Evolutionary conservation across 2,888 invertebrate species (phyloP).

Genomic region (Drosophila merina): DNA sequence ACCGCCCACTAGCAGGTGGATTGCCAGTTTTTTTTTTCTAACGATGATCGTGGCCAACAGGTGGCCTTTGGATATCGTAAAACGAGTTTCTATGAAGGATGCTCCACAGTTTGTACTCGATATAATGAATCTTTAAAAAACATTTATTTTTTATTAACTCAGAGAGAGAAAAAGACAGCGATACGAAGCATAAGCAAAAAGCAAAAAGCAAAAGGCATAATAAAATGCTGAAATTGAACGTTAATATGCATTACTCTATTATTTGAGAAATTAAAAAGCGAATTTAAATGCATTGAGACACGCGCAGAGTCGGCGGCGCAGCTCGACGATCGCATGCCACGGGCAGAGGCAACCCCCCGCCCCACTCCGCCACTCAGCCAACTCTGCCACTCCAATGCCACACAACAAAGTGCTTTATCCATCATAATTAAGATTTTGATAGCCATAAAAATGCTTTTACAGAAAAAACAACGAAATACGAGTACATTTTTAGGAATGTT

Average conservation of each 20-base stretch:
- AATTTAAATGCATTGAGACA: constrained; percentile 66
- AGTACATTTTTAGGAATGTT: no score
- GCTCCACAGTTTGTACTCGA: not conserved
- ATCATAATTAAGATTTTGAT: constrained; percentile 28
- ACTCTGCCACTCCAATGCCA: not conserved
- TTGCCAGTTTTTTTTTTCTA: constrained; percentile 4
- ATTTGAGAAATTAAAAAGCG: constrained; percentile 52
- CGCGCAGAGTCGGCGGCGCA: constrained; percentile 50
- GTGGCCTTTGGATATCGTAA: constrained; percentile 35
- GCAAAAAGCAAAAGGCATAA: constrained; percentile 10
- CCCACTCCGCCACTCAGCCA: not conserved
- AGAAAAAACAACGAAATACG: no score
- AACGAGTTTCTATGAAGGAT: constrained; percentile 17
- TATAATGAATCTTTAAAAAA: no score
- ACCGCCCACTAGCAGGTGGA: constrained; percentile 22
- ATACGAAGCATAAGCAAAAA: not conserved
- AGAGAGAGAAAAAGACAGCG: no score
- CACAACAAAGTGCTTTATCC: constrained; percentile 5
- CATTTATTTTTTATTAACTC: no score
- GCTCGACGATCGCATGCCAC: constrained; percentile 23
- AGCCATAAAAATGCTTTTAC: not conserved
- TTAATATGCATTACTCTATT: constrained; percentile 43
- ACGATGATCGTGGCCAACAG: constrained; percentile 29
- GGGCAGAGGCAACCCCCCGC: not conserved
- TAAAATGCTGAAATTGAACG: constrained; percentile 36